phyloP scores from a whole-genome alignment of 2,888 invertebrate genomes.

The Aphidoletes aphidimyza region DNA sequence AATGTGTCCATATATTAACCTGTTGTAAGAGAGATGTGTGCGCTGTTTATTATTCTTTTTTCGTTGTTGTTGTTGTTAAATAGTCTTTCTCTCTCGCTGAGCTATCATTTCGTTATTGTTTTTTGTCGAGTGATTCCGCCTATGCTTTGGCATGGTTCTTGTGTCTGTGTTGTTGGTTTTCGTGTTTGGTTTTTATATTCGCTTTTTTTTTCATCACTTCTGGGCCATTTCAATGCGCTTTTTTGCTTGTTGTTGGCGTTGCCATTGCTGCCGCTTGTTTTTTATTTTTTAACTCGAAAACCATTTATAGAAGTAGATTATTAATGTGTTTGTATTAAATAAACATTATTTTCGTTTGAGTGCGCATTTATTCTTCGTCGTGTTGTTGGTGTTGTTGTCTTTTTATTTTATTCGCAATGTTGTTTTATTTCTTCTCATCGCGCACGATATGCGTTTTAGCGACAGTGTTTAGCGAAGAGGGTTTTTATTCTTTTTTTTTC shows the following conservation, averaged over 20 bases:
- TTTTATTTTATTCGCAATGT: too few species aligned
- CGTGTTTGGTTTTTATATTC: too few species aligned
- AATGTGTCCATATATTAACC: conserved; percentile 50
- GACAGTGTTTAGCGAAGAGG: conserved; percentile 15
- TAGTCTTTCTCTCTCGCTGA: background rate
- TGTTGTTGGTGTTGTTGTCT: too few species aligned
- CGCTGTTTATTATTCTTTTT: background rate
- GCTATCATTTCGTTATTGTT: conserved; percentile 15
- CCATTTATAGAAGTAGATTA: conserved; percentile 49
- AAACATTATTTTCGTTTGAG: conserved; percentile 51
- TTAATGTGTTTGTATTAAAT: conserved; percentile 46
- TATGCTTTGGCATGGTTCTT: background rate
- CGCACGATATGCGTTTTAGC: conserved; percentile 38
- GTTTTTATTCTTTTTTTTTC: background rate
- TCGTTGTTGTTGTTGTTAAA: too few species aligned
- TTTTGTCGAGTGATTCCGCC: background rate
- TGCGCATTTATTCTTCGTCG: conserved; percentile 33
- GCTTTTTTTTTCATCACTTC: background rate
- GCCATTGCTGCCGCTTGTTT: background rate
- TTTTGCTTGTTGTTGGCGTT: background rate
- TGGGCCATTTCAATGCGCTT: background rate
- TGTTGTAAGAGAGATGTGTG: conserved; percentile 12
- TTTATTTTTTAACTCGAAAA: background rate
- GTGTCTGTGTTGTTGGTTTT: background rate
- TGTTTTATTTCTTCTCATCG: background rate